Percentiles rank a stretch among this genome's conserved stretches.
Conservation (phyloP, 2,113 vertebrate genomes). For the Myrmophylax atrothorax region DNA sequence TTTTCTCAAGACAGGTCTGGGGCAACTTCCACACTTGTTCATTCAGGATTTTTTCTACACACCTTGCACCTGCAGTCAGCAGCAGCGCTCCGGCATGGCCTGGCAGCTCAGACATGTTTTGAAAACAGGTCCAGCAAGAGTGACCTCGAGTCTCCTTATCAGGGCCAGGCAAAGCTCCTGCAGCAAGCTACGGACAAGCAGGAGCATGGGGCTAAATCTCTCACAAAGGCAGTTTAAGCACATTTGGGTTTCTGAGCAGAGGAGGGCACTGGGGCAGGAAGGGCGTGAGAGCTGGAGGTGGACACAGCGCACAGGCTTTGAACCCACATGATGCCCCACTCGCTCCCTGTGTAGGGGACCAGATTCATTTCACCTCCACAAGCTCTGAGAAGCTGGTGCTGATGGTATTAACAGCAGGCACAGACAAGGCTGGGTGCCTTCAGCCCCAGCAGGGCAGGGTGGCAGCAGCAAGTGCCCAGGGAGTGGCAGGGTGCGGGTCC, state of each 20-base stretch:
- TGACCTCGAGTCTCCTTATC: not conserved
- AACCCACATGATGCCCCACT: not conserved
- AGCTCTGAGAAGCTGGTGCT: not conserved
- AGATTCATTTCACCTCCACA: accelerated
- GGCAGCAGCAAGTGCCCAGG: not conserved
- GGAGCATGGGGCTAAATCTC: not conserved
- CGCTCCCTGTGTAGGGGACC: not conserved
- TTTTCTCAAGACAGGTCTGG: not conserved
- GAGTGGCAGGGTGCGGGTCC: accelerated
- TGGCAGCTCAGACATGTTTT: not conserved
- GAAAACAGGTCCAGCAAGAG: not conserved
- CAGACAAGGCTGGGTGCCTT: not conserved
- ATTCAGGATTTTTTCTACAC: accelerated
- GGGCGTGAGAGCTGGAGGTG: accelerated
- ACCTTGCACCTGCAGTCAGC: not conserved
- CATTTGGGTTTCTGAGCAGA: not conserved
- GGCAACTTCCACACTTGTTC: not conserved
- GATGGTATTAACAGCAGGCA: not conserved
- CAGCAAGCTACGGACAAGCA: not conserved
- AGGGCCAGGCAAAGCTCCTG: not conserved
- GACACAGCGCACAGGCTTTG: not conserved
- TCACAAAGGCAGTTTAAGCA: accelerated
- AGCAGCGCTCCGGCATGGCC: accelerated
- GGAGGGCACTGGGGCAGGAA: accelerated
- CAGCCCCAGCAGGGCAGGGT: accelerated